phyloP scores from a whole-genome alignment of 2,797 vertebrate species.

The Varecia variegata region DNA sequence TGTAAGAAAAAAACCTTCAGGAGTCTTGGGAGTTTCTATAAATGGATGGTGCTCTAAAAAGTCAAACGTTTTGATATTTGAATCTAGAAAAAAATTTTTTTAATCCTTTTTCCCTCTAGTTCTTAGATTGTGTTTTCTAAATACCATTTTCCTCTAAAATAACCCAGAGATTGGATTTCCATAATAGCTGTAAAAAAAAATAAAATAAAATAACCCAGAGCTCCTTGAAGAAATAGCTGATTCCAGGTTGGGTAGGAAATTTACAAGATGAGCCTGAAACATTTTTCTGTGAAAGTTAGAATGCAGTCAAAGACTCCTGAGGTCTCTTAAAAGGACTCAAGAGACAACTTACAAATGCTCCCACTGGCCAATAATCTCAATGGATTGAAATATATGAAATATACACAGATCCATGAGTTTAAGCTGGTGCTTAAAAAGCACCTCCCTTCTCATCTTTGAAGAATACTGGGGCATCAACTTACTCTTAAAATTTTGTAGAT shows the following conservation, averaged over 20 bases:
- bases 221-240: neutral
- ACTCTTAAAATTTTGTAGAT: neutral
- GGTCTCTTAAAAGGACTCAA: neutral
- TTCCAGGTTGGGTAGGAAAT: neutral
- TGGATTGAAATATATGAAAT: neutral
- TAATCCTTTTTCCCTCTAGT: neutral
- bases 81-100: neutral
- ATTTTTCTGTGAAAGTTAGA: neutral
- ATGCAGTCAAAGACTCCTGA: neutral
- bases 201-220: neutral
- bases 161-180: too few relatives aligned
- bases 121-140: neutral
- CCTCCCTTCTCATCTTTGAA: neutral
- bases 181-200: too few relatives aligned
- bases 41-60: neutral
- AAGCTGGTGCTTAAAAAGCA: neutral
- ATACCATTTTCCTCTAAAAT: neutral
- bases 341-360: neutral
- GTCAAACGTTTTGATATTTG: neutral
- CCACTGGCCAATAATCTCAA: neutral
- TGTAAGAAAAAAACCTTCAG: neutral
- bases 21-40: neutral
- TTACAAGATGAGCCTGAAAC: neutral
- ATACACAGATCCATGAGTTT: neutral
- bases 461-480: neutral